Evolutionary conservation across 2,888 invertebrate species (phyloP), one percentile per base, ranked within the genome.

Genomic region (Leptopilina syphax): DNA sequence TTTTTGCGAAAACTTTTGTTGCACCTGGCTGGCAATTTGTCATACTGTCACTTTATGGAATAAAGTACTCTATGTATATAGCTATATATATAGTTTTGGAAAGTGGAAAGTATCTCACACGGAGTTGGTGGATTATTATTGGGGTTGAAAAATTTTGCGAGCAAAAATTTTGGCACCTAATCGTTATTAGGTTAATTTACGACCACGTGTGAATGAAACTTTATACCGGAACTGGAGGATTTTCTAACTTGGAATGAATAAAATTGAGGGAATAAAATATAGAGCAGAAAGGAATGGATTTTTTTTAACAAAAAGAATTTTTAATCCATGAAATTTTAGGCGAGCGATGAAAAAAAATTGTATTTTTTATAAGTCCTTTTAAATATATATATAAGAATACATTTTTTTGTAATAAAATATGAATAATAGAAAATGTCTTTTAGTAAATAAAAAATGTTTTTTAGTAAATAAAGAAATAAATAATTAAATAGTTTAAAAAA

Each of bases 161-260:
- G 34, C 13, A 34, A 66, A 41, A 66, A 44, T 44, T 67, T 67
- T 67, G 67, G 67, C 67, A 67, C 5, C 67, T n/a, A 44, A 47
- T 67, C 67, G 13, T 67, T 67, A 67, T 47, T 47, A 67, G 34
- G 44, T 18, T 67, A 47, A 18, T 67, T 44, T 47, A 44, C 67
- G 47, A 24, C 47, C 47, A 44, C 67, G 67, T 67, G 67, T 18
- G 18, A 67, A 44, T 67, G 47, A 67, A 67, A 67, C 18, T 34
- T 34, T 34, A 10, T 18, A 18, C 67, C 67, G 67, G 10, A 67
- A 18, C 47, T 67, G 47, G 47, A 67, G 18, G 18, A 44, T 41
- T 70, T 34, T 34, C 6, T 12, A 2, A 24, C 27, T 54, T 13
- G 5, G 13, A 44, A 44, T 6, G 24, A 47, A 70, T 27, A 27